Evolutionary conservation across 2,888 invertebrate genomes (phyloP).

Genomic region (Halictus quadricinctus): DNA sequence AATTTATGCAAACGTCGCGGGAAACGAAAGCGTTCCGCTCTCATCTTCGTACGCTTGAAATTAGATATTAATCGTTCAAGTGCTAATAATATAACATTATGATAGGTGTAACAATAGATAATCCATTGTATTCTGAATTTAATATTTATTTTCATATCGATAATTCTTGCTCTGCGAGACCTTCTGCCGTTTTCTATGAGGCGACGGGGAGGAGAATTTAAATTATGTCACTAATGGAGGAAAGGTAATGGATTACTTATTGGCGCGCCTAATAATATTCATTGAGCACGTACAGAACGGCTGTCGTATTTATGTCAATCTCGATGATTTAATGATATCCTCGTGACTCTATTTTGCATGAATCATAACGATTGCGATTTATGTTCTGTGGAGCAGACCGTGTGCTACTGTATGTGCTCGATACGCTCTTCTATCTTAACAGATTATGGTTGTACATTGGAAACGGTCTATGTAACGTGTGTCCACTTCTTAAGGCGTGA

Average conservation of each 20-base stretch:
- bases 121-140: neutral
- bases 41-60: slow-evolving; percentile 29
- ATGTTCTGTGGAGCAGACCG: neutral
- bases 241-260: slow-evolving; percentile 5
- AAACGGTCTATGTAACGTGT: slow-evolving; percentile 35
- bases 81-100: slow-evolving; percentile 32
- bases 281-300: slow-evolving; percentile 55
- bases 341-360: neutral
- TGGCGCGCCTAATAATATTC: neutral
- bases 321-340: neutral
- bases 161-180: neutral
- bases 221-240: neutral
- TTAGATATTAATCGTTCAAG: slow-evolving; percentile 46
- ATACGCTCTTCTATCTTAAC: slow-evolving; percentile 33
- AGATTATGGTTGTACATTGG: slow-evolving; percentile 46
- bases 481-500: slow-evolving; percentile 26
- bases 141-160: neutral
- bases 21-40: slow-evolving; percentile 25
- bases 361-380: neutral
- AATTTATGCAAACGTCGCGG: slow-evolving; percentile 20
- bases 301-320: slow-evolving; percentile 1
- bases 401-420: slow-evolving; percentile 50
- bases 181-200: neutral
- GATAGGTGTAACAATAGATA: neutral
- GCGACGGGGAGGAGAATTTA: neutral